Evolutionary conservation across 2,888 invertebrate genomes (phyloP).

Genomic region (Diogma glabrata): DNA sequence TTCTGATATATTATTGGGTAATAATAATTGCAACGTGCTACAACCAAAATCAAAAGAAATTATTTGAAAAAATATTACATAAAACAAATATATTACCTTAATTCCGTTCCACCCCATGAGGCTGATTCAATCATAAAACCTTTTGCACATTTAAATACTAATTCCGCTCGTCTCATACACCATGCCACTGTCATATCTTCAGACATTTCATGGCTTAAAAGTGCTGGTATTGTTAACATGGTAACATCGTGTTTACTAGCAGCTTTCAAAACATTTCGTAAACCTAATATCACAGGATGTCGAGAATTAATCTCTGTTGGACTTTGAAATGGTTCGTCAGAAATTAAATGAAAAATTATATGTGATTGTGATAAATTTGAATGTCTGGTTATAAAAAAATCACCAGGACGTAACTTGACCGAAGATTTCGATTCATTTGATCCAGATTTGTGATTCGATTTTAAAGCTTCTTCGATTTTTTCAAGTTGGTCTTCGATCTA

Average conservation of each 20-base stretch:
- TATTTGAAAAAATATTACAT: neutral
- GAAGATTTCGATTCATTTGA: slow-evolving; percentile 19
- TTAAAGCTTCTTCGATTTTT: slow-evolving; percentile 47
- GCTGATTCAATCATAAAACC: slow-evolving; percentile 99
- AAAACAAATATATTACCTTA: slow-evolving; percentile 50
- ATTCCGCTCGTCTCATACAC: slow-evolving; percentile 92
- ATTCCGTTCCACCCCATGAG: slow-evolving; percentile 81
- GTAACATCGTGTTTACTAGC: slow-evolving; percentile 93
- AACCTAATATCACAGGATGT: slow-evolving; percentile 87
- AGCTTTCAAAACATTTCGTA: slow-evolving; percentile 87
- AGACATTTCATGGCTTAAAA: slow-evolving; percentile 85
- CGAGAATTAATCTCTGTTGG: slow-evolving; percentile 86
- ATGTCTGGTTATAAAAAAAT: slow-evolving; percentile 78
- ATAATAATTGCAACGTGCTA: slow-evolving; percentile 41
- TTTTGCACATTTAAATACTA: slow-evolving; percentile 97
- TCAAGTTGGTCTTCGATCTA: slow-evolving; percentile 80
- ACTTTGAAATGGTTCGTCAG: slow-evolving; percentile 59
- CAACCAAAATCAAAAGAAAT: neutral
- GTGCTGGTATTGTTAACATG: slow-evolving; percentile 82
- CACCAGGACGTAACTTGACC: slow-evolving; percentile 59
- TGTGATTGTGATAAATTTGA: slow-evolving; percentile 91
- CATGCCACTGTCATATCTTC: slow-evolving; percentile 95
- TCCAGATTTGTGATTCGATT: slow-evolving; percentile 29
- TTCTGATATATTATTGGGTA: slow-evolving; percentile 74
- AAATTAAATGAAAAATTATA: slow-evolving; percentile 89